Base-by-base conservation (phyloP, 1,140 invertebrate species). In the Formica selysi region DNA sequence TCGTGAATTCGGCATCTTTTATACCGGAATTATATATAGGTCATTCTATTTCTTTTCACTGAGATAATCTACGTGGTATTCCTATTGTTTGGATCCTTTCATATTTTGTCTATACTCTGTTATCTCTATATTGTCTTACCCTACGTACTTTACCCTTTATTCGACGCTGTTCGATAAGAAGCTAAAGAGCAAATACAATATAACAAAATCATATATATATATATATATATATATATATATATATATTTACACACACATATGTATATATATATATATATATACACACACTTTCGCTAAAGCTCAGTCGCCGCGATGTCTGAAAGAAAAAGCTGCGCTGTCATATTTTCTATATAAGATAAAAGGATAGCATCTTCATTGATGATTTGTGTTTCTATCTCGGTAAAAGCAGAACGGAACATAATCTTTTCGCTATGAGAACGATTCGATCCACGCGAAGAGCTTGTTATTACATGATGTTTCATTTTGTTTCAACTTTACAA, bases 101-200 rank as follows among this genome's bases (percentile, higher is more conserved):
- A 76, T 57, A 70, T 76, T 62, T 64, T 81, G 65, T 59, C 48
- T 54, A 19, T 7, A 36, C 48, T 86, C 48, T 61, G 26, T 83
- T 89, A 89, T 89, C 87, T 48, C 22, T 36, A 62, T 51, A 76
- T 89, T 89, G 70, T 86, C 62, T 85, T 78, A 48, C 13, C 13
- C 26, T 59, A 22, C 36, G 10, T 22, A 41, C 59, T 29, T 44
- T 38, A 4, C 44, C 36, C 71, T 57, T 29, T 26, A 29, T 32
- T 68, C 54, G 61, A 61, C 59, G n/a, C 44, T 1, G 48, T 61
- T 73, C 54, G 76, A 74, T 76, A 85, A 61, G 61, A 83, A 89
- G 76, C 79, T 68, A 67, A 62, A 76, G 59, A 85, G 26, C 16
- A 26, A 26, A 29, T 8, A 13, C 10, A 79, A 51, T 54, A 68